phyloP scores from a whole-genome alignment of 2,888 invertebrate species.

The Abrostola tripartita region DNA sequence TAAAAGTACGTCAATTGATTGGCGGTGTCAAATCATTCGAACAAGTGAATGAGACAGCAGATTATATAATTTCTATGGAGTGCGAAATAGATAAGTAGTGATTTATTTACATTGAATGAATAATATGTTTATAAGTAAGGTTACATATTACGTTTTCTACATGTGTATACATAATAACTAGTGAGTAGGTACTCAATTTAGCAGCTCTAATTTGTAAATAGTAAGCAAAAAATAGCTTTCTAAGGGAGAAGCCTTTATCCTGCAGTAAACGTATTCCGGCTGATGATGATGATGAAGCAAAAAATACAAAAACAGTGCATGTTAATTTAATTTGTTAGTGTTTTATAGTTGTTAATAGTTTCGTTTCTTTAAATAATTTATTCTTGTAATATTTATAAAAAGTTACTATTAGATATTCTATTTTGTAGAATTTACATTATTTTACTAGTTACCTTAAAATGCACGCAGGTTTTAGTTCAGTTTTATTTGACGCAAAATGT shows the following conservation, averaged over 20 bases:
- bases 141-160: conserved; percentile 8
- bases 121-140: conserved; percentile 11
- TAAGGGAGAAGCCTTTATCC: too few species aligned
- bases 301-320: conserved; percentile 60
- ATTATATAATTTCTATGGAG: too few species aligned
- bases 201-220: conserved; percentile 52
- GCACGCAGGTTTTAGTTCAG: background rate
- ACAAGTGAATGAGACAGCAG: too few species aligned
- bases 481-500: background rate
- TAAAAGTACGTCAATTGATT: too few species aligned
- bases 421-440: background rate
- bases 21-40: too few species aligned
- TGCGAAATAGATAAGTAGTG: too few species aligned
- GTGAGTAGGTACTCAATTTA: conserved; percentile 18
- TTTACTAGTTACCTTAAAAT: background rate
- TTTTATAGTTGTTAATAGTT: conserved; percentile 34
- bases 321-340: conserved; percentile 38
- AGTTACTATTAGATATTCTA: background rate
- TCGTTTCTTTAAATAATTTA: conserved; percentile 30
- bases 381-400: conserved; percentile 19
- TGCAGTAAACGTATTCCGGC: too few species aligned
- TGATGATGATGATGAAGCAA: too few species aligned
- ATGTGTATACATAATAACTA: conserved; percentile 3
- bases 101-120: too few species aligned
- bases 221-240: conserved; percentile 53